Base-by-base conservation (phyloP, 2,113 vertebrate species). In the Hyla sarda region DNA sequence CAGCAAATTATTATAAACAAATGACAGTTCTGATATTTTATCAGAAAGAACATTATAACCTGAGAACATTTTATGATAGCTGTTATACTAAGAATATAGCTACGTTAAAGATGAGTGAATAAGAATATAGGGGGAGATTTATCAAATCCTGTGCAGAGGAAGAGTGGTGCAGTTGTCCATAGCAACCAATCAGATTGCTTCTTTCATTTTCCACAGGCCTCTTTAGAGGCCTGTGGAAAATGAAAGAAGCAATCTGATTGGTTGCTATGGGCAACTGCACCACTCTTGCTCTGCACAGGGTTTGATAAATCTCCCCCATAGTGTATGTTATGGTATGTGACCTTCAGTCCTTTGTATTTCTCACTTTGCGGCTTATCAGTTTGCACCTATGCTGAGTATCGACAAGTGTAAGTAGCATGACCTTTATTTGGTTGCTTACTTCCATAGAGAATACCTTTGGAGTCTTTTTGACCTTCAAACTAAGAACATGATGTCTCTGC, bases 391-490 rank as follows among this genome's bases (percentile, higher is more conserved):
- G 10, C 32, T 69, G 14, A 52, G 41, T 69, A 84, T 84, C 50
- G 72, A 62, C 56, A 77, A 37, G 56, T 77, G 58, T 48, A 77
- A 60, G 30, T 77, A 54, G 25, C 13, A 78, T 67, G 74, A 69
- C 83, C 83, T 77, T 85, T 77, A 78, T 75, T 76, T 76, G 7
- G 16, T 48, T 45, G 74, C 30, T 34, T 69, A 34, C 41, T 41
- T 71, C 84, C 48, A 54, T 54, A 30, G 75, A 32, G 62, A 34
- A 85, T 85, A 85, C 75, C 48, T 41, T 17, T 79, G 54, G 8
- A 79, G 75, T 52, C 62, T 69, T 7, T 50, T 56, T 71, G 84
- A 85, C 84, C 75, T 85, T 85, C 84, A 85, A 52, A 8, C 56
- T 69, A 25, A 72, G 28, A 85, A 52, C 75, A 71, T 50, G 47